Conservation (phyloP, 2,888 invertebrate genomes). For the Caenorhabditis drosophilae region DNA sequence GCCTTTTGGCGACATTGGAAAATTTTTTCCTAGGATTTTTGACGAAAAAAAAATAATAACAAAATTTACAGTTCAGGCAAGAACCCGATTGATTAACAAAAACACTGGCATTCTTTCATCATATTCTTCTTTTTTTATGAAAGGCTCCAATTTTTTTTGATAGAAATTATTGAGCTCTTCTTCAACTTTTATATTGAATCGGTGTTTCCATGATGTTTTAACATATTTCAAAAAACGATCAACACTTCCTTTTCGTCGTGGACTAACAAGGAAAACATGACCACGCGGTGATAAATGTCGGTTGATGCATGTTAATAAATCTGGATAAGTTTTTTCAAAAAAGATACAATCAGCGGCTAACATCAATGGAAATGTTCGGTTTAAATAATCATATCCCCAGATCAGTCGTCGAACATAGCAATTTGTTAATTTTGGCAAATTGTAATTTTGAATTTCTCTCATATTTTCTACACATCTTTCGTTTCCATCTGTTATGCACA, state of each 20-base stretch:
- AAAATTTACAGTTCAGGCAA: background rate
- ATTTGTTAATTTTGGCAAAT: too few species aligned
- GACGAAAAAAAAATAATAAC: background rate
- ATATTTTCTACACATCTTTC: constrained; percentile 24
- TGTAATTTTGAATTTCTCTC: constrained; percentile 4
- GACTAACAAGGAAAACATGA: constrained; percentile 31
- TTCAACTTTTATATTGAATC: constrained; percentile 9
- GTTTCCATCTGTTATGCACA: constrained; percentile 51
- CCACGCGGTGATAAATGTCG: constrained; percentile 16
- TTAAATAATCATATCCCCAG: too few species aligned
- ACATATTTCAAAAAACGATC: constrained; percentile 34
- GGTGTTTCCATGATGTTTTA: constrained; percentile 4
- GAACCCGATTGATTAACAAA: background rate
- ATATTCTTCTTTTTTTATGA: constrained; percentile 7
- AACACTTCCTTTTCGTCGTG: constrained; percentile 43
- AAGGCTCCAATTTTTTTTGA: too few species aligned
- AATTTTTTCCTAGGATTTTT: too few species aligned
- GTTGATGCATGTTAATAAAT: constrained; percentile 26
- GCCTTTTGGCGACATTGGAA: too few species aligned
- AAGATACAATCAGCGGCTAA: constrained; percentile 55
- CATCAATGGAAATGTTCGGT: too few species aligned
- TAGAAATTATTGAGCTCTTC: constrained; percentile 7
- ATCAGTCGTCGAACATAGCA: too few species aligned
- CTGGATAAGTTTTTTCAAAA: constrained; percentile 34
- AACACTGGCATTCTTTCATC: constrained; percentile 27